phyloP scores from a whole-genome alignment of 2,888 invertebrate species.

The Eristalis arbustorum region DNA sequence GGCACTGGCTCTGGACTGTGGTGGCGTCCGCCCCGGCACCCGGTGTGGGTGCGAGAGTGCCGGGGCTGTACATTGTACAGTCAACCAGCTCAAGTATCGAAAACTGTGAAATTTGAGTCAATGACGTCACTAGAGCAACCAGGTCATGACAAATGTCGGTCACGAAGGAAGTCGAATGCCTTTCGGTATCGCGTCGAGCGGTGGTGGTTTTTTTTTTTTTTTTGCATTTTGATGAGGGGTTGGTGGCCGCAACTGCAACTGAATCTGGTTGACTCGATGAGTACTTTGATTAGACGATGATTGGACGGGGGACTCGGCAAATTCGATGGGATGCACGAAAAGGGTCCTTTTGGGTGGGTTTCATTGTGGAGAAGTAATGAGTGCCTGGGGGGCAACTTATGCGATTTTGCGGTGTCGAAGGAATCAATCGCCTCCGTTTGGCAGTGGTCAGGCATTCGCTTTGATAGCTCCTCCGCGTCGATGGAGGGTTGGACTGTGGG shows the following conservation, averaged over 20 bases:
- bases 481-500: neutral
- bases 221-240: slow-evolving; percentile 7
- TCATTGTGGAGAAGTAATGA: neutral
- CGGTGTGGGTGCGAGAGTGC: slow-evolving; percentile 15
- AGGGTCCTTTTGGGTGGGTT: neutral
- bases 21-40: neutral
- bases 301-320: neutral
- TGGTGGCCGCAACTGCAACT: slow-evolving; percentile 9
- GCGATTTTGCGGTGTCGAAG: neutral
- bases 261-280: slow-evolving; percentile 49
- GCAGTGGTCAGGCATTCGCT: neutral
- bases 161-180: slow-evolving; percentile 58
- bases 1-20: neutral
- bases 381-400: neutral
- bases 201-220: neutral
- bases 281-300: slow-evolving; percentile 57
- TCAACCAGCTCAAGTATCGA: slow-evolving; percentile 26
- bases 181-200: slow-evolving; percentile 29
- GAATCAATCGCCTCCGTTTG: neutral
- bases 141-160: slow-evolving; percentile 68
- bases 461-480: neutral
- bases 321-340: neutral
- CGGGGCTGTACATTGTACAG: neutral
- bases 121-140: slow-evolving; percentile 67
- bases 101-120: slow-evolving; percentile 57